Evolutionary conservation across 1,140 invertebrate genomes (phyloP).

Genomic region (Sipha flava): DNA sequence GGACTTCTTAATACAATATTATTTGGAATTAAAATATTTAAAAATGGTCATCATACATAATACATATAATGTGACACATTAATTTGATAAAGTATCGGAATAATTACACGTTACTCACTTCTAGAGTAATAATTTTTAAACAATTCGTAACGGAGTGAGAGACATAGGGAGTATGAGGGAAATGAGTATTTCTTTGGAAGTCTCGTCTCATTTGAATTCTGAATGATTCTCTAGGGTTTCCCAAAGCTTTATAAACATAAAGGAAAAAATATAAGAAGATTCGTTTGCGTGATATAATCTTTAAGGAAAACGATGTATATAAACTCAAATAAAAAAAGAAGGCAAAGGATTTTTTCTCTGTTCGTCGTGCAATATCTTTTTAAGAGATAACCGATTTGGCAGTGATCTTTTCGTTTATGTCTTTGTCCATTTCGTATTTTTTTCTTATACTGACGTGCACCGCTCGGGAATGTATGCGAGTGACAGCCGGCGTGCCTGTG

Average conservation of each 20-base stretch:
- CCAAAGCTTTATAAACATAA: not conserved
- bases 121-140: not conserved
- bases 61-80: too few species aligned
- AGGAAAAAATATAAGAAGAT: not conserved
- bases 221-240: not conserved
- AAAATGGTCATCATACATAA: too few species aligned
- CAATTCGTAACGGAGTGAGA: not conserved
- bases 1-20: too few species aligned
- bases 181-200: not conserved
- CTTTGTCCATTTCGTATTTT: not conserved
- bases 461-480: not conserved
- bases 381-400: constrained; percentile 11
- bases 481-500: not conserved
- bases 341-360: not conserved
- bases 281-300: constrained; percentile 11
- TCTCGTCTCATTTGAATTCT: constrained; percentile 13
- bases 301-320: constrained; percentile 6
- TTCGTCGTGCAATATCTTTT: constrained; percentile 9
- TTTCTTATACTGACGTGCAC: not conserved
- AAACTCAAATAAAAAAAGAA: not conserved
- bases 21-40: too few species aligned
- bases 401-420: constrained; percentile 16
- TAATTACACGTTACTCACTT: too few species aligned
- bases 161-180: not conserved
- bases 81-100: too few species aligned